Evolutionary conservation across 2,888 invertebrate genomes (phyloP), one percentile per base, ranked within the genome.

Genomic region (Eupithecia centaureata): DNA sequence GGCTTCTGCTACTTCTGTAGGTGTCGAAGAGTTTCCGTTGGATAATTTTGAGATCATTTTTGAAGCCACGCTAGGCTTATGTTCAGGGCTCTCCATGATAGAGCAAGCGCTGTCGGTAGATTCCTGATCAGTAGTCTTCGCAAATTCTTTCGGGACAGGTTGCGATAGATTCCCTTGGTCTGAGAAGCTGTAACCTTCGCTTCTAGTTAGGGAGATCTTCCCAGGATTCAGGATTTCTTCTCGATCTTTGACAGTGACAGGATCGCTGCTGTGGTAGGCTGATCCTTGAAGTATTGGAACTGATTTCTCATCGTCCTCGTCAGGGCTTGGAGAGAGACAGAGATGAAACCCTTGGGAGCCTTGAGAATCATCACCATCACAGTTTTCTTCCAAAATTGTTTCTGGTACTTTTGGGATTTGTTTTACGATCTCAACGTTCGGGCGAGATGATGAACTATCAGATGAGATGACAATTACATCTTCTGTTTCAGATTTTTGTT

Each of bases 21-120:
- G 93, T 0, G 93, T 93, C 13, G 93, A 93, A 0, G 93, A 92
- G 68, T 90, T 86, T 0, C 93, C 93, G 63, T 93, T 93, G 0
- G 92, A 92, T n/a, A 93, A 77, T 80, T 93, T 92, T 0, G 91
- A 86, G 27, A 93, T 92, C 63, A 93, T 69, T 74, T 92, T 92
- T 0, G 91, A 89, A 42, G 91, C 79, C 1, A 90, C 87, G 67
- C 75, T 89, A 1, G 90, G 89, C 15, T 84, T 74, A 59, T 83
- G 81, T 27, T 90, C 92, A 2, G 91, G 92, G 73, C 91, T 92
- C 7, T 90, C 91, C 61, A 92, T 82, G 8, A 88, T 73, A 1
- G 92, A 91, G 38, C 84, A 81, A 32, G 86, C 84, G 61, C 90
- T 93, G 42, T 92, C 93, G 2, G 93, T 93, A 68, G 90, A 91